Conservation (phyloP, 2,888 invertebrate species). For the Sympetrum striolatum region DNA sequence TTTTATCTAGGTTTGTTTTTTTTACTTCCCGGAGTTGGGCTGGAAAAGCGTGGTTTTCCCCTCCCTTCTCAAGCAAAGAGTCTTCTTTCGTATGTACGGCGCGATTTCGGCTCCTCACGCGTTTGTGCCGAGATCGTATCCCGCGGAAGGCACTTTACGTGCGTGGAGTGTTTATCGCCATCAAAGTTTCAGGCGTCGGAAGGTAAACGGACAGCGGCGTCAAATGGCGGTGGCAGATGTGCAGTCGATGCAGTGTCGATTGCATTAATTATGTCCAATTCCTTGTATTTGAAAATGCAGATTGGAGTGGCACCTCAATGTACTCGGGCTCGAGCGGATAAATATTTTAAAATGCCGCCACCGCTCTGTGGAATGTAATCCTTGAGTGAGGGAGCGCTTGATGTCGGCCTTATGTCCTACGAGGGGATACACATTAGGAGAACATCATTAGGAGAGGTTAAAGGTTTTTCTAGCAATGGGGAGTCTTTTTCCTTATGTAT, state of each 20-base stretch:
- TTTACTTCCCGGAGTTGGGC: neutral
- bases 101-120: neutral
- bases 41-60: neutral
- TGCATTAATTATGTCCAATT: neutral
- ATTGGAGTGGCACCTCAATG: neutral
- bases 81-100: neutral
- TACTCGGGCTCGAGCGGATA: neutral
- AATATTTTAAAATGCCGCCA: neutral
- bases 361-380: neutral
- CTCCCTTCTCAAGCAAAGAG: neutral
- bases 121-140: neutral
- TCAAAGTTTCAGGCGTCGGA: neutral
- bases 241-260: neutral
- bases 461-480: no score
- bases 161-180: neutral
- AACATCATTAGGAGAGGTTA: no score
- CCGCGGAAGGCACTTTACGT: neutral
- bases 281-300: neutral
- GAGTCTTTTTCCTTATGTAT: no score
- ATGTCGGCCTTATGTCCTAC: neutral
- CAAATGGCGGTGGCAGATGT: neutral
- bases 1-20: neutral
- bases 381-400: neutral
- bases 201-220: neutral
- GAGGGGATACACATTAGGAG: no score